Evolutionary conservation across 2,113 vertebrate species (phyloP), one percentile per base, ranked within the genome.

Genomic region (Larimichthys polyactis): DNA sequence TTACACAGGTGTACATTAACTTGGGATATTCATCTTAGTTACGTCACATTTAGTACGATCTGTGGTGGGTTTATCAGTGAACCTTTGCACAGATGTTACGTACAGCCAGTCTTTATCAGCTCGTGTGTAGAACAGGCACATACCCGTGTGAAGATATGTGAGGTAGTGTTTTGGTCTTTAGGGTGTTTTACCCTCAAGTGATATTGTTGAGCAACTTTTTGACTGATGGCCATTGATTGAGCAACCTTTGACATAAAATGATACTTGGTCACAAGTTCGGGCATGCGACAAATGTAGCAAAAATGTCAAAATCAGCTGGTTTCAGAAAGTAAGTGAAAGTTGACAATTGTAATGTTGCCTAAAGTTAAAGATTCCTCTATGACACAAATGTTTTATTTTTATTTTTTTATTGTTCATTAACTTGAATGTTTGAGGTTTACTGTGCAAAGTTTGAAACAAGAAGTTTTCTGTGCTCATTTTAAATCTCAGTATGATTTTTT

Each of bases 51-150:
- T 46, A 20, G 5, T 29, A 17, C 48, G 20, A 44, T 27, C 57
- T 43, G 20, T 16, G 19, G 11, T 32, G 10, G 12, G 27, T 36
- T 74, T 58, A 77, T 52, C 60, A 70, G 46, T 49, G n/a, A 65
- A 78, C 64, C 19, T 85, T 85, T 74, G 77, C 22, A 43, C 68
- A 9, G 20, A 60, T 43, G 22, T 55, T 27, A 5, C 3, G 15
- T 19, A 29, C 64, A 65, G 36, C 14, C 11, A 2, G 20, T 19
- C 17, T 46, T 55, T 32, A 78, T 46, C 62, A 32, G n/a, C 12
- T 12, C 11, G 43, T 66, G n/a, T 64, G 59, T 10, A 24, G 5
- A 4, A 59, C 12, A 10, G 36, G 19, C 29, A 14, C 19, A 15
- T 0, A 29, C 63, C 29, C 22, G 19, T 11, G 5, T 22, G 4